These are phyloP conservation scores for Xiphophorus couchianus DNA, from an alignment of 2,113 vertebrate species.

Conservation along the genomic window DNA sequence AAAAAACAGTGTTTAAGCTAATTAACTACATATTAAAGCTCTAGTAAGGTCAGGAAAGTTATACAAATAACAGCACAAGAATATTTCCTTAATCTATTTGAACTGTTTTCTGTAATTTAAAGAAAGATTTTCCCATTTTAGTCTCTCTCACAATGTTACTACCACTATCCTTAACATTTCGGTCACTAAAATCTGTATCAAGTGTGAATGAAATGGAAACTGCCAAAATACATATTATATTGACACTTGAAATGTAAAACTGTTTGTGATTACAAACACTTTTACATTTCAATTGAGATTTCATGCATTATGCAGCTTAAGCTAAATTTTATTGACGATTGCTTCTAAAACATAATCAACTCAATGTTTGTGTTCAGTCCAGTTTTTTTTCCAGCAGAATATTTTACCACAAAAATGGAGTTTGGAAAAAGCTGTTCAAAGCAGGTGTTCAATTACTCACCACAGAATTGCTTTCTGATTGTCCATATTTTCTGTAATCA, in stretches of 20 bases:
- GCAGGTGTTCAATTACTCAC: constrained; percentile 42
- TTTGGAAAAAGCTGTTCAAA: constrained; percentile 1
- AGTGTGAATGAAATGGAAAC: no score
- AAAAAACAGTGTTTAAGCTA: no score
- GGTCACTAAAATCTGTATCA: no score
- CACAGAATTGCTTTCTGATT: constrained; percentile 20
- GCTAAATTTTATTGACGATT: neutral
- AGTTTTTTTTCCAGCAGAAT: neutral
- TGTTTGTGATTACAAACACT: neutral
- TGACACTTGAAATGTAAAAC: neutral
- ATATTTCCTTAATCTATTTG: no score
- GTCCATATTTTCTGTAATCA: constrained; percentile 36
- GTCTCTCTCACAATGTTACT: neutral
- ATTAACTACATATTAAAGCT: no score
- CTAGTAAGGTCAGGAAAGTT: no score
- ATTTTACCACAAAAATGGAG: neutral
- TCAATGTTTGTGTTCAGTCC: neutral
- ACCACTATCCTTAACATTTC: no score
- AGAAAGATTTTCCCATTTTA: neutral
- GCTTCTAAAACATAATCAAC: neutral
- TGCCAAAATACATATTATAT: no score
- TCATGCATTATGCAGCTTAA: neutral
- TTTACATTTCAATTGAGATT: neutral
- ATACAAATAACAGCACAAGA: no score
- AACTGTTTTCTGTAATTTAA: neutral